Evolutionary conservation across 2,888 invertebrate genomes (phyloP), one percentile per base, ranked within the genome.

Genomic region (Tricholauxania praeusta): DNA sequence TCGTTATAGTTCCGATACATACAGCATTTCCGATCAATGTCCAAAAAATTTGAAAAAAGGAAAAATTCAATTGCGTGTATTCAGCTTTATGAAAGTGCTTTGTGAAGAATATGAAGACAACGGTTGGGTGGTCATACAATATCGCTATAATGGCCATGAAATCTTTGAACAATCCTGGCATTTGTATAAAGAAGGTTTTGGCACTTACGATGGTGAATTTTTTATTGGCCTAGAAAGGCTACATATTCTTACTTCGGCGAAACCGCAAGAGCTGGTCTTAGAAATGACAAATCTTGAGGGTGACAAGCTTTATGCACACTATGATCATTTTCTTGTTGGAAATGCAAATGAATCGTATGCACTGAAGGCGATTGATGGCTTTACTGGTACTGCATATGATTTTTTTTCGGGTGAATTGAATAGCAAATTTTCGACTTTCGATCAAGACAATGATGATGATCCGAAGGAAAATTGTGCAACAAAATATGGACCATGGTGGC

Each of bases 181-280:
- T 8, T 15, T 32, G 28, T 60, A 60, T 60, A 15, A 28, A 12
- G 14, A 15, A 8, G 60, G 60, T 28, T 60, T 60, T 28, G 60
- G 60, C 5, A 8, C 28, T 7, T 60, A 28, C 6, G 32, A 39
- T 60, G 60, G 32, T n/a, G 60, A 60, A 39, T 60, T 60, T 32
- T 60, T 60, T 14, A 60, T 60, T 60, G 60, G 60, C 14, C 15
- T 60, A 8, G 60, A 60, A 14, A 28, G n/a, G 5, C 28, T 60
- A 8, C 32, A 60, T n/a, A 32, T 28, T 10, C 8, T 60, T 28
- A 60, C 60, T 3, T 12, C 32, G 6, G 28, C 22, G 14, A 60
- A 14, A 60, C 32, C 32, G 4, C 28, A 28, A 8, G 60, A 60
- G 28, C 2, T 60, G n/a, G n/a, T 60, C 2, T 28, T 60, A n/a